Percentiles rank a stretch among this genome's conserved stretches.
These are phyloP conservation scores for Phthorimaea operculella DNA, from an alignment of 1,140 invertebrate genomes.

Conservation along the genomic window DNA sequence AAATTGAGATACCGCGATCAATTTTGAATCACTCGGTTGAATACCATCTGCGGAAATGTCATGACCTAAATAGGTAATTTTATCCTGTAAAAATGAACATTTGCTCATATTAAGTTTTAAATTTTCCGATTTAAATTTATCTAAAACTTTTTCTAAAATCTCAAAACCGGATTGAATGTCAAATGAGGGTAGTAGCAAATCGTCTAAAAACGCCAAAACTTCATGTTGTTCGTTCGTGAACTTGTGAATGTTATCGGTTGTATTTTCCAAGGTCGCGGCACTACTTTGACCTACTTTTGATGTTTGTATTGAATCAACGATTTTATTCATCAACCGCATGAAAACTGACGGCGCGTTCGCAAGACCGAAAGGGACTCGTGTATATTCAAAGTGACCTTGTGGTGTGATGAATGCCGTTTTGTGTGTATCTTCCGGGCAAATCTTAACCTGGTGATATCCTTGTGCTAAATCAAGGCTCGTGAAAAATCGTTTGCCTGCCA, in stretches of 20 bases:
- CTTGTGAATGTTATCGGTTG: too few relatives aligned
- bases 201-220: slow-evolving; percentile 14
- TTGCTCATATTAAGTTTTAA: slow-evolving; percentile 24
- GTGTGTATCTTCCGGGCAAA: slow-evolving; percentile 24
- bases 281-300: too few relatives aligned
- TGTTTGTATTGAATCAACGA: slow-evolving; percentile 1
- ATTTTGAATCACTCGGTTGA: slow-evolving; percentile 29
- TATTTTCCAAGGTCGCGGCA: too few relatives aligned
- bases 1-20: slow-evolving; percentile 27
- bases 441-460: slow-evolving; percentile 61
- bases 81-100: slow-evolving; percentile 18
- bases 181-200: slow-evolving; percentile 14
- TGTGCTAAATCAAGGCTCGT: slow-evolving; percentile 45
- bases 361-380: too few relatives aligned
- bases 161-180: slow-evolving; percentile 9
- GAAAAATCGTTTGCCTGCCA: slow-evolving; percentile 25
- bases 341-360: too few relatives aligned
- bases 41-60: slow-evolving; percentile 18
- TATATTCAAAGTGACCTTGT: slow-evolving; percentile 39
- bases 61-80: slow-evolving; percentile 17
- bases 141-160: slow-evolving; percentile 12
- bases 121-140: slow-evolving; percentile 9
- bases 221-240: slow-evolving; percentile 6
- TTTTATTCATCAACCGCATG: slow-evolving; percentile 21
- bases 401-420: slow-evolving; percentile 39